phyloP scores from a whole-genome alignment of 2,113 vertebrate genomes.

The Marcusenius ussheri region DNA sequence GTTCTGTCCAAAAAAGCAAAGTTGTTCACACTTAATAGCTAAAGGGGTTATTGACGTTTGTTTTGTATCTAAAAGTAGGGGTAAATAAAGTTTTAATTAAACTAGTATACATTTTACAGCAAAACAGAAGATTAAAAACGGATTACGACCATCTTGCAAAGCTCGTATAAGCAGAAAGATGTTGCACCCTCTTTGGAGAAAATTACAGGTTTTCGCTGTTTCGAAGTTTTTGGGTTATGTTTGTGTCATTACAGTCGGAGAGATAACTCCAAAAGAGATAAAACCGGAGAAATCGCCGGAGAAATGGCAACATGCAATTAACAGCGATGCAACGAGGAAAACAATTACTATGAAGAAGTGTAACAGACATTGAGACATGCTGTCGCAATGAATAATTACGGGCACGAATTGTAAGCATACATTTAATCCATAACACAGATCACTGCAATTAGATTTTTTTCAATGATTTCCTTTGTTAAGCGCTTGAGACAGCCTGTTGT shows the following conservation, averaged over 20 bases:
- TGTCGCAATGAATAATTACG: neutral
- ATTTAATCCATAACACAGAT: neutral
- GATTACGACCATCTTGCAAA: neutral
- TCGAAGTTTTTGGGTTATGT: neutral
- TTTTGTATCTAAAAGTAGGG: neutral
- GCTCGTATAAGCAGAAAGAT: neutral
- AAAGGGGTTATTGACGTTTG: neutral
- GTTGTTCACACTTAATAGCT: neutral
- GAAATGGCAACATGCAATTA: neutral
- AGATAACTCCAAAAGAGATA: neutral
- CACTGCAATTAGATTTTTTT: neutral
- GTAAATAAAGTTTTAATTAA: neutral
- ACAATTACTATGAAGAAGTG: neutral
- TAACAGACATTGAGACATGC: neutral
- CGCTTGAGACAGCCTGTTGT: constrained; percentile 1
- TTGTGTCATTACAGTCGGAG: neutral
- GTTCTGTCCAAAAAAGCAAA: neutral
- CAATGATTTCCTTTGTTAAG: neutral
- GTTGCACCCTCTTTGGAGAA: neutral
- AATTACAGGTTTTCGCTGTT: neutral
- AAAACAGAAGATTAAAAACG: neutral
- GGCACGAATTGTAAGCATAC: neutral
- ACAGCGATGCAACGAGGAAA: neutral
- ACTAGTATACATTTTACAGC: neutral
- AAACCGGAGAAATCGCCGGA: neutral